A percentile compares a stretch with the other conserved stretches of the same genome.
These are phyloP conservation scores for Lysandra bellargus DNA, from an alignment of 2,888 invertebrate species.

Conservation along the genomic window DNA sequence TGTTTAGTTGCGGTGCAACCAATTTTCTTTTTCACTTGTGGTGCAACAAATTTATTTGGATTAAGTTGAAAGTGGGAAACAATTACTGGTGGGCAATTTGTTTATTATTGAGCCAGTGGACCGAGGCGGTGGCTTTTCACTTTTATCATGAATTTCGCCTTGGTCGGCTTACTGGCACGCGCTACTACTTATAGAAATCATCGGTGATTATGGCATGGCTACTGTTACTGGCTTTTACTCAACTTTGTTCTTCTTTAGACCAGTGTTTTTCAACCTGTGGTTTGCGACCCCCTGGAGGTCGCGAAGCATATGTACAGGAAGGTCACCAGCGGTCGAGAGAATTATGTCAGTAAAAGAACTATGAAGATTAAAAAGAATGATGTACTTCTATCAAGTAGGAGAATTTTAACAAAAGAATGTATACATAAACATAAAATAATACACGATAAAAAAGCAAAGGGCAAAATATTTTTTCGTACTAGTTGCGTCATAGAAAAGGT, in stretches of 20 bases:
- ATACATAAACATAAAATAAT: no score
- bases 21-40: neutral
- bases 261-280: no score
- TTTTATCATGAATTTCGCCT: constrained; percentile 38
- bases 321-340: no score
- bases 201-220: constrained; percentile 35
- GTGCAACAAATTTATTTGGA: neutral
- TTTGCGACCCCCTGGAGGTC: no score
- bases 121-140: constrained; percentile 38
- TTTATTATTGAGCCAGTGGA: constrained; percentile 31
- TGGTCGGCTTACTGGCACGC: constrained; percentile 37
- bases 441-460: no score
- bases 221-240: neutral
- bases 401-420: no score
- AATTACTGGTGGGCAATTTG: constrained; percentile 29
- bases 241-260: neutral
- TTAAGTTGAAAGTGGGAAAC: constrained; percentile 29
- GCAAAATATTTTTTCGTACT: no score
- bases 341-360: no score
- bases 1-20: neutral
- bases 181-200: constrained; percentile 38
- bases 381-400: no score
- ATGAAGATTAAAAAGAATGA: no score
- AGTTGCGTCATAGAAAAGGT: no score
- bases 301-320: no score